Percentiles rank a stretch among this genome's conserved stretches.
These are phyloP conservation scores for Strigamia maritima DNA, from an alignment of 2,888 invertebrate genomes.

Conservation along the genomic window DNA sequence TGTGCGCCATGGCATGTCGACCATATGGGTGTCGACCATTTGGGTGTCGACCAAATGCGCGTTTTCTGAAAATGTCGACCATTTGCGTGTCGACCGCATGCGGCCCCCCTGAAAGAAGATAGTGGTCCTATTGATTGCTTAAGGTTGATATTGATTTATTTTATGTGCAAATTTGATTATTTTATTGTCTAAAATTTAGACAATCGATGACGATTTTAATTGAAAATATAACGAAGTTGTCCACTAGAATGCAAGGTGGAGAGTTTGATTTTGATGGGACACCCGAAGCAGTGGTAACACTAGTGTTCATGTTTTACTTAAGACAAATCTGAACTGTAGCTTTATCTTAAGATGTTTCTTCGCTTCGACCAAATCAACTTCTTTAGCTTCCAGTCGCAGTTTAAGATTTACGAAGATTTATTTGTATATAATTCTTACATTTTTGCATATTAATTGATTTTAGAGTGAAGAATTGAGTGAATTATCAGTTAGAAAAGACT, in stretches of 20 bases:
- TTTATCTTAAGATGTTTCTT: slow-evolving; percentile 82
- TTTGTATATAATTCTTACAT: slow-evolving; percentile 26
- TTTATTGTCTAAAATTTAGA: slow-evolving; percentile 35
- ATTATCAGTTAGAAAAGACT: slow-evolving; percentile 84
- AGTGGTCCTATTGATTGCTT: slow-evolving; percentile 50
- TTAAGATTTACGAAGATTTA: slow-evolving; percentile 42
- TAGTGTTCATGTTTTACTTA: background rate
- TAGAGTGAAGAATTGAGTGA: slow-evolving; percentile 79
- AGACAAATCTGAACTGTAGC: too few relatives aligned
- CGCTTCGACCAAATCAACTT: slow-evolving; percentile 87
- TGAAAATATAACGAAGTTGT: slow-evolving; percentile 57
- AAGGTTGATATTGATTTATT: slow-evolving; percentile 42
- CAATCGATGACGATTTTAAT: slow-evolving; percentile 44
- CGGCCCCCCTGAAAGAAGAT: too few relatives aligned
- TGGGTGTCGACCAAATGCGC: too few relatives aligned
- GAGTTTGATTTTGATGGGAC: slow-evolving; percentile 69
- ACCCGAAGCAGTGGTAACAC: slow-evolving; percentile 50
- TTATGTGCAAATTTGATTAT: background rate
- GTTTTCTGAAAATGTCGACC: too few relatives aligned
- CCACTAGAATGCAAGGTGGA: slow-evolving; percentile 74
- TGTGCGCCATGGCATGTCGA: too few relatives aligned
- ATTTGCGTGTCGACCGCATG: too few relatives aligned
- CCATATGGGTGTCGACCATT: too few relatives aligned
- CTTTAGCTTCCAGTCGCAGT: slow-evolving; percentile 89
- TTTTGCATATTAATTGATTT: background rate